These are phyloP conservation scores for Pedetes capensis DNA, from an alignment of 2,113 vertebrate genomes.

Conservation along the genomic window DNA sequence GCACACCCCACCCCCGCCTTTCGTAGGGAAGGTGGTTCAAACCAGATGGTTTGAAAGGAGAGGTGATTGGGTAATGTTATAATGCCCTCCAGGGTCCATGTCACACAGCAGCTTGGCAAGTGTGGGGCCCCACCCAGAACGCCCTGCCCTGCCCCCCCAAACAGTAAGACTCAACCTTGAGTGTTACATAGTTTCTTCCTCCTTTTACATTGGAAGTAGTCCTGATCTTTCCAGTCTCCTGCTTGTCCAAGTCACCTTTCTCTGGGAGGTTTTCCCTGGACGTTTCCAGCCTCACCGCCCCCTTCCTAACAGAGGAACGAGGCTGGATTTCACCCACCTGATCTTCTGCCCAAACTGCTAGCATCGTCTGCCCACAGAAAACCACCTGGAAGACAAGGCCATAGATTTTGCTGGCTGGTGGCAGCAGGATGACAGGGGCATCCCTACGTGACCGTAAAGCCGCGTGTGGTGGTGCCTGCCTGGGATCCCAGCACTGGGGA, in stretches of 20 bases:
- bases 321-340: not conserved
- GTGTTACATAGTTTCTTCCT: not conserved
- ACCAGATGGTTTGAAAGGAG: not conserved
- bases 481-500: too few species aligned
- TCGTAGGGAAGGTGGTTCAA: not conserved
- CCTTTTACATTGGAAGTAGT: conserved; percentile 60
- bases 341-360: not conserved
- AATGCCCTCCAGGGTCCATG: not conserved
- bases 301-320: not conserved
- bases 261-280: not conserved
- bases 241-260: not conserved
- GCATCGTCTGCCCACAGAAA: not conserved
- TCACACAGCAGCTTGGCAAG: not conserved
- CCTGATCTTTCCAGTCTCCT: too few species aligned
- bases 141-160: not conserved
- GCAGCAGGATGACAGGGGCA: not conserved
- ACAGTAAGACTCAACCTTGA: not conserved
- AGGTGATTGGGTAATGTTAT: not conserved
- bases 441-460: too few species aligned
- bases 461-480: too few species aligned
- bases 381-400: not conserved
- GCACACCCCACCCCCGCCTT: not conserved
- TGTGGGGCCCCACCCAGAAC: not conserved
- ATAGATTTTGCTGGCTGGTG: not conserved
- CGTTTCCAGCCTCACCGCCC: conserved; percentile 21